Conservation (phyloP, 2,797 vertebrate species). For the Danio jaintianensis region DNA sequence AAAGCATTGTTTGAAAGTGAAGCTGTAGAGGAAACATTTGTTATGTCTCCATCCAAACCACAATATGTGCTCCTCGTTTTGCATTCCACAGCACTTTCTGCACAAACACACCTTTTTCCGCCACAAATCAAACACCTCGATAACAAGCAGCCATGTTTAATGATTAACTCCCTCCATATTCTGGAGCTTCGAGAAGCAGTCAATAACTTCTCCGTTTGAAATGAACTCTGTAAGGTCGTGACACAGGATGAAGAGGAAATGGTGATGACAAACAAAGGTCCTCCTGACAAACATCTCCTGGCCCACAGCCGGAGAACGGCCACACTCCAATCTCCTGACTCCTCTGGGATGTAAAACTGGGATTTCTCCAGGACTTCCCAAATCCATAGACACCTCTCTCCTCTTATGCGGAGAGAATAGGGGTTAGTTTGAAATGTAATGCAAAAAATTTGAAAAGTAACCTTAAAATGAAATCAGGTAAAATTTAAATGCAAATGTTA, state of each 20-base stretch:
- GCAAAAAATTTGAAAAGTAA: no score
- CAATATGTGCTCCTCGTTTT: conserved; percentile 11
- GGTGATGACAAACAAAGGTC: conserved; percentile 58
- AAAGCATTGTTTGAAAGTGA: conserved; percentile 22
- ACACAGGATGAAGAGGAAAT: conserved; percentile 52
- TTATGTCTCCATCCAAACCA: conserved; percentile 38
- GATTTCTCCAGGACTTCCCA: conserved; percentile 3
- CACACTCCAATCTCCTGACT: conserved; percentile 64
- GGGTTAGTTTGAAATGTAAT: no score
- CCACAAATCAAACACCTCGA: conserved; percentile 23
- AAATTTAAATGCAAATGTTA: no score
- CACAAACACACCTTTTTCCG: conserved; percentile 27
- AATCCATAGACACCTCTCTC: no score
- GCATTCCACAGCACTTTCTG: conserved; percentile 22
- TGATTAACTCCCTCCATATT: conserved; percentile 13
- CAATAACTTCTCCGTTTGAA: conserved; percentile 37
- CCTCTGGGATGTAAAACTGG: conserved; percentile 71
- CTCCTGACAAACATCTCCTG: conserved; percentile 53
- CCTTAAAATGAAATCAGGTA: no score
- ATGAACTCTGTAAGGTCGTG: conserved; percentile 44
- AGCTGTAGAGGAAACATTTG: conserved; percentile 44
- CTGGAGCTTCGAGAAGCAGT: conserved; percentile 17
- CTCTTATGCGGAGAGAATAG: no score
- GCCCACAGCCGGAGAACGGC: conserved; percentile 55
- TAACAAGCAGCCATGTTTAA: conserved; percentile 23